Base-by-base conservation (phyloP, 2,888 invertebrate species). In the Lordiphosa andalusiaca region DNA sequence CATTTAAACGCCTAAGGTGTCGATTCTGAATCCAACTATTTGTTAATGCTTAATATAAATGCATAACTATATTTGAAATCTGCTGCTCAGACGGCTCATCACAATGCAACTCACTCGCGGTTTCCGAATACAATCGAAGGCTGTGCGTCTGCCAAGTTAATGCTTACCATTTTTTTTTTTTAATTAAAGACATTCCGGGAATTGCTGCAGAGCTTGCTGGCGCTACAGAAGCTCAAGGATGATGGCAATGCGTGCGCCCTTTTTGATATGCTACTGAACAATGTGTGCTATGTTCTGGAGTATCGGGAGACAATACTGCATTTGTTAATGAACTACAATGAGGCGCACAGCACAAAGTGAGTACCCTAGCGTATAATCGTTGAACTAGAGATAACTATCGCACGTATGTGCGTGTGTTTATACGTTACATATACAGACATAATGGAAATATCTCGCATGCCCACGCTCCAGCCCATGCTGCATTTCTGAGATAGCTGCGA, bases 201-300 rank as follows among this genome's bases (percentile, higher is more conserved):
- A 90, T 91, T 99, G 53, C 91, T 99, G 47, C 91, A 94, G 80
- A 97, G 96, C 59, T 90, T 98, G 67, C 90, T 93, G 66, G 93
- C 92, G 10, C 96, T 98, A 95, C 96, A 96, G 88, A 93, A 92
- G 86, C 93, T 93, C 60, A 87, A 90, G 2, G 95, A 96, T 86
- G 90, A 90, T 25, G 89, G 90, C 36, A 91, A 92, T 21, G 94
- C 97, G 1, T 91, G 92, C 70, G 94, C 95, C 53, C 94, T 96
- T 12, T 94, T 96, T 38, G 94, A 93, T 90, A 94, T 96, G 78
- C 93, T 98, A 71, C 95, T 97, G 90, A 95, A 95, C 89, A 96
- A 96, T 89, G 93, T 97, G 69, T 96, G 98, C 90, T 98, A 98
- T 90, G 94, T 97, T 42, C 91, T 95, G 76, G 98, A 99, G 90